Base-by-base conservation (phyloP, 2,797 vertebrate genomes). In the Tarsius wallacei region DNA sequence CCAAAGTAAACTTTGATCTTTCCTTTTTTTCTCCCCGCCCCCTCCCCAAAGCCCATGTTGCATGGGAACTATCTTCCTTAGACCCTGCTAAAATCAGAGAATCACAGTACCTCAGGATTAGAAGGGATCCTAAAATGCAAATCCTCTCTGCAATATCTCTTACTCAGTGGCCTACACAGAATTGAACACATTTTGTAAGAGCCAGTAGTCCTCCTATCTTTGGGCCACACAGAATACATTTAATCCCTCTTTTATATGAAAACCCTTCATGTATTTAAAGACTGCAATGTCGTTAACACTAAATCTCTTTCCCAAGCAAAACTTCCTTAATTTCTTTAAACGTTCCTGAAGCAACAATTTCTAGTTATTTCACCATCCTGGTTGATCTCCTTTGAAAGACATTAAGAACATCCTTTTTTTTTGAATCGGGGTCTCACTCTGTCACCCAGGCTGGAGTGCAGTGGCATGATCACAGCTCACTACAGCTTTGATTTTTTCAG, bases 221-320 rank as follows among this genome's bases (percentile, higher is more conserved):
- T 59, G 64, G 33, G 73, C 28, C 76, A 95, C 26, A 91, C 0
- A 93, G 64, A 90, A 47, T 55, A 87, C 70, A 13, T 61, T 21
- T 64, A 94, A 83, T 83, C 26, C 55, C 14, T 86, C 42, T 84
- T 80, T 57, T 57, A 80, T 5, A 55, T 19, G 22, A 81, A 42
- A 42, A 24, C 15, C 70, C 36, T 87, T 87, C 33, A 94, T 51
- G 36, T 93, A 71, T 90, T 85, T 93, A 17, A 96, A 91, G 81
- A 87, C 31, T 59, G 7, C 8, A 61, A 12, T 74, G 90, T 86
- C 87, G 49, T 93, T 96, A 16, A 93, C 19, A 78, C 31, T 78
- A 87, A 70, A 94, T 71, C 59, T 83, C 53, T 93, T 90, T 93
- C 80, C 33, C 5, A 91, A 76, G 78, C 15, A 96, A 91, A 96